These are phyloP conservation scores for Lasioglossum baleicum DNA, from an alignment of 1,140 invertebrate species.

Conservation along the genomic window DNA sequence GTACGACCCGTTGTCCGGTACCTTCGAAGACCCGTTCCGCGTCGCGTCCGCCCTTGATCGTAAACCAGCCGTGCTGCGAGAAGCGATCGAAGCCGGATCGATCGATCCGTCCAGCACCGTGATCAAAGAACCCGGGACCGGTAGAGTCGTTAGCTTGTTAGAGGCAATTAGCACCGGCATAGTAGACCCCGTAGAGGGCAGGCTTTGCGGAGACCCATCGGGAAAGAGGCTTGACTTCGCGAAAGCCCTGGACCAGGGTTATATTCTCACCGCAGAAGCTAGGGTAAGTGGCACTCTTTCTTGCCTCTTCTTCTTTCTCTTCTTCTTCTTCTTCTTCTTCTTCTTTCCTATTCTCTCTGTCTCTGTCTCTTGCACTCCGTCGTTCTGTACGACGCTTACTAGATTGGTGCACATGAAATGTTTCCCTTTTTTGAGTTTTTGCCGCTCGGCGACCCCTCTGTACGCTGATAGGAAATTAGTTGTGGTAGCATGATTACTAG, in stretches of 20 bases:
- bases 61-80: conserved; percentile 86
- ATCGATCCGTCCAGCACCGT: conserved; percentile 92
- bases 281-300: conserved; percentile 87
- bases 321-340: conserved; percentile 13
- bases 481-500: too few species aligned
- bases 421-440: background rate
- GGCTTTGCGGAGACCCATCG: conserved; percentile 84
- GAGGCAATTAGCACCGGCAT: conserved; percentile 89
- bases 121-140: conserved; percentile 89
- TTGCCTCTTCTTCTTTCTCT: conserved; percentile 30
- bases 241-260: conserved; percentile 92
- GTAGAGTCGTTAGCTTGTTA: conserved; percentile 87
- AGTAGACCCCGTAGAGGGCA: conserved; percentile 88
- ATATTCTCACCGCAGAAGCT: conserved; percentile 92
- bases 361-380: background rate
- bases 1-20: conserved; percentile 89
- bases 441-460: too few species aligned
- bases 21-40: conserved; percentile 88
- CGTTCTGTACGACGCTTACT: background rate
- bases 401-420: conserved; percentile 9
- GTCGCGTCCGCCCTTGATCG: conserved; percentile 78
- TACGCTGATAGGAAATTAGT: too few species aligned
- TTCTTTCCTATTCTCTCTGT: conserved; percentile 18
- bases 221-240: conserved; percentile 88
- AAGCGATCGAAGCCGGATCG: conserved; percentile 88